These are phyloP conservation scores for Hyperoplus lanceolatus DNA, from an alignment of 2,797 vertebrate species.

Conservation along the genomic window DNA sequence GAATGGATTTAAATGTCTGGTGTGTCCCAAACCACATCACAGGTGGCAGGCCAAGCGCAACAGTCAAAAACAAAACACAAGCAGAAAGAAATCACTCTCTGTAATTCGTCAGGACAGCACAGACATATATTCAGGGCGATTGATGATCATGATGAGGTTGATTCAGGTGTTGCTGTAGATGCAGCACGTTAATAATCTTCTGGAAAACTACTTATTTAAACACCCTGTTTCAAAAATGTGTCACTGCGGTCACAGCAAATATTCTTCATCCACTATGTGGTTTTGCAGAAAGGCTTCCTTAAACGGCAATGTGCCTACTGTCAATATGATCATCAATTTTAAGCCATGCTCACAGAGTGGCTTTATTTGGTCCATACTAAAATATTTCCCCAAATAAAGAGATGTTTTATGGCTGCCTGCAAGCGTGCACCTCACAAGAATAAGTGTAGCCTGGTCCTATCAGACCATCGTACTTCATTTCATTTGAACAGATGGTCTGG, in stretches of 20 bases:
- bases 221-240: conserved; percentile 22
- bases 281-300: conserved; percentile 10
- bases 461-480: too few relatives aligned
- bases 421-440: background rate
- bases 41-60: conserved; percentile 48
- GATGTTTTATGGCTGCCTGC: background rate
- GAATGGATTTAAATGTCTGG: conserved; percentile 52
- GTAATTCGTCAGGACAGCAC: conserved; percentile 30
- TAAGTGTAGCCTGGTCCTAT: too few relatives aligned
- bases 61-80: conserved; percentile 50
- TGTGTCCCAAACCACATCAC: conserved; percentile 60
- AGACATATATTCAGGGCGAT: conserved; percentile 21
- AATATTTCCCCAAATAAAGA: background rate
- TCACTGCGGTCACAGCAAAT: conserved; percentile 32
- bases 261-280: conserved; percentile 16
- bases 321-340: background rate
- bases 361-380: background rate
- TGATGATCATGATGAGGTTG: conserved; percentile 42
- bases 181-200: conserved; percentile 6
- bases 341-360: background rate
- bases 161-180: conserved; percentile 58
- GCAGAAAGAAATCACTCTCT: conserved; percentile 44
- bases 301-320: background rate
- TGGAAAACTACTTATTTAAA: conserved; percentile 45
- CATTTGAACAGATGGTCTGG: too few relatives aligned